Conservation (phyloP, 2,888 invertebrate species). For the Cyaniris semiargus region DNA sequence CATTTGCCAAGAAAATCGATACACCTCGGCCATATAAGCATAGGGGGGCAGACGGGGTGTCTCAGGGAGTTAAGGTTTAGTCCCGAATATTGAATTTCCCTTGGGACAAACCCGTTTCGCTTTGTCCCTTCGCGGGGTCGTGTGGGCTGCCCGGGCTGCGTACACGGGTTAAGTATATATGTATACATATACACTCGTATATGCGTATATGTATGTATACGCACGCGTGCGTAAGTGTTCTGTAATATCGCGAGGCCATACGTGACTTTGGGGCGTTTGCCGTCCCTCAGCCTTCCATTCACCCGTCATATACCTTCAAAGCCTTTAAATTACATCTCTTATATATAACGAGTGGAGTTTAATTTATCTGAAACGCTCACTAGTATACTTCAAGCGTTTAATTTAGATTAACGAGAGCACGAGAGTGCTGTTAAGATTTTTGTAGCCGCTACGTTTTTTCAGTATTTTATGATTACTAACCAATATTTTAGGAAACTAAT, state of each 20-base stretch:
- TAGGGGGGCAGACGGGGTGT: slow-evolving; percentile 77
- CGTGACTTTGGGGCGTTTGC: slow-evolving; percentile 74
- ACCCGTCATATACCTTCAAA: slow-evolving; percentile 62
- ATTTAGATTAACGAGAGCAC: not conserved
- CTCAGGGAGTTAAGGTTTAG: slow-evolving; percentile 81
- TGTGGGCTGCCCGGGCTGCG: slow-evolving; percentile 75
- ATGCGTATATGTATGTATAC: slow-evolving; percentile 44
- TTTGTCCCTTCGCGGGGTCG: slow-evolving; percentile 80
- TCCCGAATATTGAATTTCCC: slow-evolving; percentile 83
- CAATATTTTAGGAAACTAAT: not conserved
- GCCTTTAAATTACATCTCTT: slow-evolving; percentile 76
- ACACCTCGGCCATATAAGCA: slow-evolving; percentile 82
- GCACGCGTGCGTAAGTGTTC: slow-evolving; percentile 74
- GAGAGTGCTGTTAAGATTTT: not conserved
- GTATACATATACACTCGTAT: slow-evolving; percentile 47
- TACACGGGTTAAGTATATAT: slow-evolving; percentile 44
- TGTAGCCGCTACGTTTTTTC: not conserved
- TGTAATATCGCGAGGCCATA: slow-evolving; percentile 77
- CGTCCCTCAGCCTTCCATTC: slow-evolving; percentile 51
- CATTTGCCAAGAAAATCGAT: slow-evolving; percentile 81
- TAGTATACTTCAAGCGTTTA: not conserved
- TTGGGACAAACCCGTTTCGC: slow-evolving; percentile 81
- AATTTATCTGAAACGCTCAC: slow-evolving; percentile 20
- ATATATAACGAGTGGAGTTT: slow-evolving; percentile 50
- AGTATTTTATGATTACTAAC: not conserved